Base-by-base conservation (phyloP, 2,888 invertebrate species). In the Heliconius charithonia region DNA sequence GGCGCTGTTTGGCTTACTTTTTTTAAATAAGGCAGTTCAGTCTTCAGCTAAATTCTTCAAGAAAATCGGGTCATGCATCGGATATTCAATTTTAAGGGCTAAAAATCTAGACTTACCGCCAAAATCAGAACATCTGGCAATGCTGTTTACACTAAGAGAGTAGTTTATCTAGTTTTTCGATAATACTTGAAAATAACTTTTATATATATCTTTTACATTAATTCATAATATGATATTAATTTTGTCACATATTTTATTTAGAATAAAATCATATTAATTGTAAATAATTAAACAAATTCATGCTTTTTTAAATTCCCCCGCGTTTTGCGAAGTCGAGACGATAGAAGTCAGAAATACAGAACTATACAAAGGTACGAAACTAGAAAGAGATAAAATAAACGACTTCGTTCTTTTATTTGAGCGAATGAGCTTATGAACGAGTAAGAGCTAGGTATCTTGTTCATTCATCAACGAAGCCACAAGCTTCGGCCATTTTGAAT, bases 401-500 rank as follows among this genome's bases (percentile, higher is more conserved):
- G 16, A 62, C 62, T 63, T 63, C 63, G 27, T 74, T n/a, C 71
- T 29, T 78, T 77, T 74, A 71, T 51, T 77, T 59, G 63, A 45
- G 45, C 32, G 66, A 69, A 79, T 72, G 65, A 73, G 16, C 9
- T 27, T 37, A 59, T 59, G 59, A 59, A 59, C 12, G 59, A 59
- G 25, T 0, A 12, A 65, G 22, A 19, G 9, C 16, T 62, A 25
- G 4, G 16, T 10, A 59, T 59, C 19, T 13, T n/a, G 19, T 27
- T 41, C 70, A 27, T 72, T 72, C 56, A 76, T 51, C 16, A 76
- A 62, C 19, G 9, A 51, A n/a, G 19, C 72, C 22, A 27, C 13
- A 37, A 25, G 63, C 63, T 27, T 88, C 93, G 88, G 89, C 93
- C 94, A 94, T 94, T 94, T 94, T 93, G 91, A 89, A 88, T 88